Conservation (phyloP, 1,140 invertebrate species). For the Cyclargus thomasi region DNA sequence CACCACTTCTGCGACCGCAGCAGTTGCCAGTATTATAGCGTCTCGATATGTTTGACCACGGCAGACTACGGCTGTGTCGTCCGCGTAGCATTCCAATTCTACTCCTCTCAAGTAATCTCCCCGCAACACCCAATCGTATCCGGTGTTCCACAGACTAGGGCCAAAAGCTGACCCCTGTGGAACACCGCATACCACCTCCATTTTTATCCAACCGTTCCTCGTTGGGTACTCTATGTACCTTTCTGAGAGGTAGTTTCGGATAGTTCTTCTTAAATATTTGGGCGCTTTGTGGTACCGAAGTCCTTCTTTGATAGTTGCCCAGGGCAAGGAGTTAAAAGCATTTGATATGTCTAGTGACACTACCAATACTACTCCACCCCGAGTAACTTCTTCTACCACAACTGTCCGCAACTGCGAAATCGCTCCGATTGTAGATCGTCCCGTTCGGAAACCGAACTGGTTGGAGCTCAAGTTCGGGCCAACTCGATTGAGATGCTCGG, state of each 20-base stretch:
- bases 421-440: background rate
- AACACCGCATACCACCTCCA: background rate
- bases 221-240: background rate
- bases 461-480: background rate
- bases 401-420: background rate
- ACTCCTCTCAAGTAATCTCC: background rate
- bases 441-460: constrained; percentile 7
- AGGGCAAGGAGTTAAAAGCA: no score
- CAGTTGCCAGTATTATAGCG: background rate
- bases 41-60: background rate
- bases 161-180: background rate
- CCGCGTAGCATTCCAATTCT: background rate
- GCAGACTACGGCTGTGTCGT: background rate
- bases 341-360: no score
- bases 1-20: background rate
- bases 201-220: background rate
- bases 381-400: background rate
- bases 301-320: background rate
- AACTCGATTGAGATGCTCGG: background rate
- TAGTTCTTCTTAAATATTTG: background rate
- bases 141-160: background rate
- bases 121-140: background rate
- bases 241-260: background rate
- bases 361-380: no score
- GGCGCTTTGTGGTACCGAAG: constrained; percentile 2